Base-by-base conservation (phyloP, 2,113 vertebrate species). In the Myotis davidii region DNA sequence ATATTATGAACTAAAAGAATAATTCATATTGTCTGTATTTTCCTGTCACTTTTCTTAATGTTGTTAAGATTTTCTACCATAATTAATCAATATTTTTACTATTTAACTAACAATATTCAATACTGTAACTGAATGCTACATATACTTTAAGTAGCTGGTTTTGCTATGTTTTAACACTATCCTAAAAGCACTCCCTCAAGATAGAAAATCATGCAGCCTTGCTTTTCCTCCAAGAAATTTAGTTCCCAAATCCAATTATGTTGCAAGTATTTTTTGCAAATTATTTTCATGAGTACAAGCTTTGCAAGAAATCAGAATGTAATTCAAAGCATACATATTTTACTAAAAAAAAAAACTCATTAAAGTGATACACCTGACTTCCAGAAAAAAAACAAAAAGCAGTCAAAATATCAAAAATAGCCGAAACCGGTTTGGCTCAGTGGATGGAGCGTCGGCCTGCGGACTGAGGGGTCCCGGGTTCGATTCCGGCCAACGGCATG, bases 261-360 rank as follows among this genome's bases (percentile, higher is more conserved):
- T 13, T 64, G 1, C 18, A 91, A 82, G 67, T 20, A 90, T 82
- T 91, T 85, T 83, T 61, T 97, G 54, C 32, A 56, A 90, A 42
- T 61, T 96, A 86, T 97, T 97, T 97, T 96, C 93, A 87, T 7
- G 89, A 97, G 17, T 70, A 54, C 34, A 82, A 94, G 82, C 67
- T 96, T 97, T 83, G 56, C 81, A 95, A 92, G 69, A 96, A 98
- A 98, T 89, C 70, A 94, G 12, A 97, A 97, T 88, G 27, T 90
- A 93, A 88, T 94, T 85, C 67, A 67, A 87, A 64, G 2, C 21
- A 42, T 96, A 92, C 32, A 65, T 94, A 94, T 90, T 97, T 96
- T 83, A 97, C 81, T 85, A 95, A 94, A 94, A 85, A 61, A 59
- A 59, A 97, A 92, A 9, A 89, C 5, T 97, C 72, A 89, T 95